Percentiles rank a stretch among this genome's conserved stretches.
phyloP scores from a whole-genome alignment of 2,888 invertebrate species.

The Seira musarum region DNA sequence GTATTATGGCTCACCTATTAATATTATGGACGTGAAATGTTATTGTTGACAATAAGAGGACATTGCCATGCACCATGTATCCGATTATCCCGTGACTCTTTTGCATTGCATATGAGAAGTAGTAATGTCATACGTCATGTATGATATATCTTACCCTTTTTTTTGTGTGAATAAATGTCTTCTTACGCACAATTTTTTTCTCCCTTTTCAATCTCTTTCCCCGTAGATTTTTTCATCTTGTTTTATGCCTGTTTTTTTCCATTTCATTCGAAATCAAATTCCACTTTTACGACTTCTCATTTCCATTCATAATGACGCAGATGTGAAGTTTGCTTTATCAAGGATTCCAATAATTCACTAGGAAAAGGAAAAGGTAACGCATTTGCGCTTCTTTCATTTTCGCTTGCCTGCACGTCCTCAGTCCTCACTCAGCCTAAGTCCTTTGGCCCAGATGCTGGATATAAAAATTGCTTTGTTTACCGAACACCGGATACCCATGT shows the following conservation, averaged over 20 bases:
- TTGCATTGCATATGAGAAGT: not conserved
- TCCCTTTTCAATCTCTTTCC: constrained; percentile 3
- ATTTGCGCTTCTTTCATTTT: not conserved
- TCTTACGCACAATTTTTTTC: constrained; percentile 13
- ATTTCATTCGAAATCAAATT: constrained; percentile 11
- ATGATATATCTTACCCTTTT: not conserved
- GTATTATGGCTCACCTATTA: constrained; percentile 13
- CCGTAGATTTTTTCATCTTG: no score
- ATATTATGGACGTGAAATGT: constrained; percentile 24
- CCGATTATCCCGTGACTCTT: not conserved
- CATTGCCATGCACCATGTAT: constrained; percentile 37
- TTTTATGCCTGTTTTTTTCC: constrained; percentile 9
- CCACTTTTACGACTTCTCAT: constrained; percentile 39
- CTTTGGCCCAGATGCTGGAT: no score
- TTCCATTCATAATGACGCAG: constrained; percentile 18
- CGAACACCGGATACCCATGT: no score
- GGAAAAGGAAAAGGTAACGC: no score
- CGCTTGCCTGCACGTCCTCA: not conserved
- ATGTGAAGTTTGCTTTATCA: constrained; percentile 10
- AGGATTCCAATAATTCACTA: constrained; percentile 14
- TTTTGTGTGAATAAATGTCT: no score
- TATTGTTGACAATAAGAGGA: constrained; percentile 47
- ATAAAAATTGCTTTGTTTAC: no score
- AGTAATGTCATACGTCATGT: not conserved
- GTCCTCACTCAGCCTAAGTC: not conserved